Base-by-base conservation (phyloP, 2,888 invertebrate species). In the Bellardia bayeri region DNA sequence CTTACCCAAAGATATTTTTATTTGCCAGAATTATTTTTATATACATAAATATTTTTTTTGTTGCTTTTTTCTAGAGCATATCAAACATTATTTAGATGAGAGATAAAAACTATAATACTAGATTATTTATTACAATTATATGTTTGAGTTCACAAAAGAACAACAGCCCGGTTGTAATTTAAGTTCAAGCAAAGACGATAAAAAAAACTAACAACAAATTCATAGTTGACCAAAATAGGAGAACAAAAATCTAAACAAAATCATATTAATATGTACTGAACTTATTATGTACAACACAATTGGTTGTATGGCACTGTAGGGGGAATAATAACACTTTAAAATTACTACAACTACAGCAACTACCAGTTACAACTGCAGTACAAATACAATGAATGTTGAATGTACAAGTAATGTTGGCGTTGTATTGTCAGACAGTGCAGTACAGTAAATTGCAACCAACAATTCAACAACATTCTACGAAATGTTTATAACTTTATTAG, bases 41-140 rank as follows among this genome's bases (percentile, higher is more conserved):
- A 2, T 11, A 16, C 2, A 40, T 66, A 5, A 4, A 1, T 37
- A n/a, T 37, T 66, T 30, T 30, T 56, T 1, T 56, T 74, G 2
- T 64, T 54, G 37, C 40, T 72, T 16, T 72, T 56, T 45, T 75
- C 58, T 40, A 11, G 54, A 56, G 66, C 51, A 64, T 58, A 83
- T 83, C 71, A 78, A 49, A 56, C 78, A 83, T 72, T 78, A 72
- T 71, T 76, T 30, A 84, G 88, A 88, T 83, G 72, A 63, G 30
- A 83, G 83, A 88, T 86, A 86, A 83, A 82, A 76, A 14, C n/a
- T 58, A 64, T 76, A 88, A 78, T 86, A 76, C 81, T 86, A 78
- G 78, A 86, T 83, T 76, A 88, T 86, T 86, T 88, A 88, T 83
- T 83, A 78, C 83, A 88, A 88, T 86, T 86, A 86, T 85, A 82